Base-by-base conservation (phyloP, 2,888 invertebrate species). In the Metacarcinus magister region DNA sequence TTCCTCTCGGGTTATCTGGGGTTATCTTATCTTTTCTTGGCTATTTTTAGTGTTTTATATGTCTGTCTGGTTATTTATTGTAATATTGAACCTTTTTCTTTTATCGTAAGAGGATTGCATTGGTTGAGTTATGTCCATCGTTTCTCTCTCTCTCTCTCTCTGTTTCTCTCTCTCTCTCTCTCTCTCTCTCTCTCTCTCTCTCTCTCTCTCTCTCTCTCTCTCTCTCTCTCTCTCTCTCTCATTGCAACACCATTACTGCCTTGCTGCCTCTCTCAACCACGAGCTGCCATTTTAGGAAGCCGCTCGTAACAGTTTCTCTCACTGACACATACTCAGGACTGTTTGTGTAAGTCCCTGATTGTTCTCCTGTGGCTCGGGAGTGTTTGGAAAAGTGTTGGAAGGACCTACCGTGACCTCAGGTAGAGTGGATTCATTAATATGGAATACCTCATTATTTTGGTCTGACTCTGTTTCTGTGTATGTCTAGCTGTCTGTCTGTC, bases 1-100 rank as follows among this genome's bases (percentile, higher is more conserved):
- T 82, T 28, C 82, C 32, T 28, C 4, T 32, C 82, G 13, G 82
- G 82, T 82, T 82, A 82, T 82, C 82, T 82, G 32, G 32, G 82
- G 82, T 82, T 82, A 82, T 82, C 82, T 82, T 82, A 82, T 82
- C 82, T 82, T 32, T 5, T 32, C 82, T n/a, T 82, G 67, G 67
- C 32, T 82, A 19, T 67, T 67, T n/a, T 67, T 67, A 19, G 67
- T 67, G 67, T 19, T 67, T 67, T 67, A 67, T 23, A 67, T 67
- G 67, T 23, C 67, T 19, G 67, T n/a, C n/a, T n/a, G n/a, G 67
- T 16, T 67, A 23, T 19, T 19, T 67, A 67, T 67, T 67, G 19
- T 67, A 19, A 67, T n/a, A 67, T 67, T 19, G 19, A 67, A 23
- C 23, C 1, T 67, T 60, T 60, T 67, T 19, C 23, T 67, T 67